A percentile compares a stretch with the other conserved stretches of the same genome.
Evolutionary conservation across 2,113 vertebrate species (phyloP).

Genomic region (Amazona vittata): DNA sequence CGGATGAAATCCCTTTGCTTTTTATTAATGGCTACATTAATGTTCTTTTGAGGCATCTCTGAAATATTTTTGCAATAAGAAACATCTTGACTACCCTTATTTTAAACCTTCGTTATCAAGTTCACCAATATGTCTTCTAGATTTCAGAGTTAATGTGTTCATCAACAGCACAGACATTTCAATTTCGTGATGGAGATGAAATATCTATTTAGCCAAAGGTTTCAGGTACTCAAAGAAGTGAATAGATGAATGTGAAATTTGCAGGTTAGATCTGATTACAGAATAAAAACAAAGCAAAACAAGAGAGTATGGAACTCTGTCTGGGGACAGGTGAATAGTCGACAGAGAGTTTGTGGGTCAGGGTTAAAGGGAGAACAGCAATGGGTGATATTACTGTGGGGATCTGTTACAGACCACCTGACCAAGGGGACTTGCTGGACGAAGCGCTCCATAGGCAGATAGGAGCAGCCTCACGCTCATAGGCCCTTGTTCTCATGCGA

Average conservation of each 20-base stretch:
- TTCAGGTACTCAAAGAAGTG: not conserved
- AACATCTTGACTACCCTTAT: not conserved
- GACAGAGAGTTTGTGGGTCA: no score
- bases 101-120: not conserved
- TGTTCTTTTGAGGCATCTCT: not conserved
- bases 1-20: not conserved
- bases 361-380: no score
- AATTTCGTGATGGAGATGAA: not conserved
- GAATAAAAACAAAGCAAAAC: not conserved
- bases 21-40: not conserved
- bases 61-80: not conserved
- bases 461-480: no score
- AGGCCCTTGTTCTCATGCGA: no score
- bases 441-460: no score
- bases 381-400: no score
- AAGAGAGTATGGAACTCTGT: not conserved
- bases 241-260: not conserved
- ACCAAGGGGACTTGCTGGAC: no score
- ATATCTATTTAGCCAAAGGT: not conserved
- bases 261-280: not conserved
- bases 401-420: no score
- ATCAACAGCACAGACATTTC: not conserved
- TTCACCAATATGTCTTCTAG: not conserved
- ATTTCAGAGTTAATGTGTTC: not conserved
- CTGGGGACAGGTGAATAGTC: no score